Conservation (phyloP, 1,140 invertebrate genomes). For the Parasteatoda tepidariorum region DNA sequence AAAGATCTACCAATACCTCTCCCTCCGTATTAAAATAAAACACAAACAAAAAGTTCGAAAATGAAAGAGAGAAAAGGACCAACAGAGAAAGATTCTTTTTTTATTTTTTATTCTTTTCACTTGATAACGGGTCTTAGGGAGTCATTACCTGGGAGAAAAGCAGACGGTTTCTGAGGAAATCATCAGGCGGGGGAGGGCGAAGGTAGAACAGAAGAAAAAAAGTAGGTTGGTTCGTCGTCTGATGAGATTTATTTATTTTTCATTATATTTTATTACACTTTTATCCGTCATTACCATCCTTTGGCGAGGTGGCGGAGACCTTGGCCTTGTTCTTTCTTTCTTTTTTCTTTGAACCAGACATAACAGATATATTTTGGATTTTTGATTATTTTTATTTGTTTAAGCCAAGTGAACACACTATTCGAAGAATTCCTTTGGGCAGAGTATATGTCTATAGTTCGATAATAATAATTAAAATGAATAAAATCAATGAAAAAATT, state of each 20-base stretch:
- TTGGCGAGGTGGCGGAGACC: constrained; percentile 8
- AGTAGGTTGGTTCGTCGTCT: constrained; percentile 29
- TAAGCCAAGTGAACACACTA: no score
- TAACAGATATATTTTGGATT: neutral
- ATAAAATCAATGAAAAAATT: no score
- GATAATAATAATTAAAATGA: no score
- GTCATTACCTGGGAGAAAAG: constrained; percentile 15
- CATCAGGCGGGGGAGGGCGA: neutral
- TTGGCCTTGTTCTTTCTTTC: constrained; percentile 41
- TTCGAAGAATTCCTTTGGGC: no score
- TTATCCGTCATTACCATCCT: constrained; percentile 16
- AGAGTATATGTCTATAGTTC: no score
- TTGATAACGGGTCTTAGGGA: constrained; percentile 29
- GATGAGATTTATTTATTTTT: constrained; percentile 37
- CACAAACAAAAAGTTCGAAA: neutral
- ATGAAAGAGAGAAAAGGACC: neutral
- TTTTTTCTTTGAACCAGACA: neutral
- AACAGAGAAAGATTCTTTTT: neutral
- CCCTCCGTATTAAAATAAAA: neutral
- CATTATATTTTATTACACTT: constrained; percentile 42
- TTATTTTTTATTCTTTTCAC: neutral
- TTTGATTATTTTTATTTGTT: no score
- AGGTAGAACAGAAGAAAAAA: neutral
- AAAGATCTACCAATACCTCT: neutral
- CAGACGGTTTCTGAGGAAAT: constrained; percentile 17